Evolutionary conservation across 1,140 invertebrate genomes (phyloP).

Genomic region (Protaetia brevitarsis): DNA sequence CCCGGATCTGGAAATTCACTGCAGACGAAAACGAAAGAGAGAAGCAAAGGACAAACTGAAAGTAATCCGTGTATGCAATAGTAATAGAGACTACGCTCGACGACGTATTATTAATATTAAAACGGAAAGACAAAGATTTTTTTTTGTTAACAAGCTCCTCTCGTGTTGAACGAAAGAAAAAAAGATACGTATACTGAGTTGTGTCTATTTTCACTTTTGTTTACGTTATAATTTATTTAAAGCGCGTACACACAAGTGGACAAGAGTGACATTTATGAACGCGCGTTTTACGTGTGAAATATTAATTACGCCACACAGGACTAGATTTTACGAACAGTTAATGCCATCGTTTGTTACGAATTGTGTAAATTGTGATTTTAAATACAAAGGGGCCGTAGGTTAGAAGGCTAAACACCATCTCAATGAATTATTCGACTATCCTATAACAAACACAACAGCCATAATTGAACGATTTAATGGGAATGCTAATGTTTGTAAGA

Average conservation of each 20-base stretch:
- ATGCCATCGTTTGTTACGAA: slow-evolving; percentile 1
- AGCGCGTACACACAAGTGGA: slow-evolving; percentile 9
- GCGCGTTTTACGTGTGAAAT: not conserved
- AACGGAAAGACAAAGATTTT: not conserved
- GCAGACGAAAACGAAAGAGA: not conserved
- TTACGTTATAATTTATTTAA: slow-evolving; percentile 17
- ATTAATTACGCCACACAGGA: slow-evolving; percentile 13
- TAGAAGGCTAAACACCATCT: not conserved
- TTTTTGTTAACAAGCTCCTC: not conserved
- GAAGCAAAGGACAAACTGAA: not conserved
- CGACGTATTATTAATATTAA: slow-evolving; percentile 16
- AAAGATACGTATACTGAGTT: not conserved
- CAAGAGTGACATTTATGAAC: not conserved
- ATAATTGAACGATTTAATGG: not conserved
- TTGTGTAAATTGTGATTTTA: not conserved
- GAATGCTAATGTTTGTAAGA: not conserved
- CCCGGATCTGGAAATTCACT: too few relatives aligned
- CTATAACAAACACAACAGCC: not conserved
- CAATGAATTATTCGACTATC: not conserved
- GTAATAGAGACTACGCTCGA: not conserved
- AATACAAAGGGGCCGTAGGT: not conserved
- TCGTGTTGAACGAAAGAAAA: not conserved
- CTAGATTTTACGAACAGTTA: slow-evolving; percentile 10
- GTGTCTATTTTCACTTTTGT: not conserved
- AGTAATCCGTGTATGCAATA: not conserved